phyloP scores from a whole-genome alignment of 2,888 invertebrate species.

The Cryptus armator region DNA sequence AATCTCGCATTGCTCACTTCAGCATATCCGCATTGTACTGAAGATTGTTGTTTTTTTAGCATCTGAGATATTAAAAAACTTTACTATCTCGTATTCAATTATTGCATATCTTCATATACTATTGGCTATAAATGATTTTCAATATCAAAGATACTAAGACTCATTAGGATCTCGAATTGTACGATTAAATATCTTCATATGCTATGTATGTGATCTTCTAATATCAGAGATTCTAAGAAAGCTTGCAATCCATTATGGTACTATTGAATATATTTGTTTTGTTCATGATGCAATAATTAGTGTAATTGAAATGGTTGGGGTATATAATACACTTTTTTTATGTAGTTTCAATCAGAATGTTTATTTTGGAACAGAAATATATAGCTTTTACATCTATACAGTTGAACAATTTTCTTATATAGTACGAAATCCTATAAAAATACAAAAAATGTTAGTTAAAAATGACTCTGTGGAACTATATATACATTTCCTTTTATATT shows the following conservation, averaged over 20 bases:
- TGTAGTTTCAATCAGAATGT: conserved; percentile 7
- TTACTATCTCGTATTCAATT: not conserved
- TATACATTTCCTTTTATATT: conserved; percentile 3
- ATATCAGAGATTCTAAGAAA: not conserved
- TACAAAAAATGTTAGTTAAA: not conserved
- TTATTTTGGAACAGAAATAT: conserved; percentile 5
- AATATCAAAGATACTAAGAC: conserved; percentile 6
- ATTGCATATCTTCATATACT: not conserved
- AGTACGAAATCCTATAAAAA: not conserved
- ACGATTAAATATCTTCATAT: conserved; percentile 3
- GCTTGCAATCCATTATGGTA: not conserved
- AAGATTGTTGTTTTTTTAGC: not conserved
- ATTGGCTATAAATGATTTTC: not conserved
- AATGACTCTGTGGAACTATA: conserved; percentile 15
- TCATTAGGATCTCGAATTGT: not conserved
- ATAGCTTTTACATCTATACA: not conserved
- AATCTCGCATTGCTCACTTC: not conserved
- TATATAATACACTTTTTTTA: not conserved
- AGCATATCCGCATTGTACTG: not conserved
- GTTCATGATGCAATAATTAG: not conserved
- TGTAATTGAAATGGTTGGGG: not conserved
- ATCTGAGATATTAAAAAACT: not conserved
- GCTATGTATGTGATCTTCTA: not conserved
- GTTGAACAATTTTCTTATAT: not conserved
- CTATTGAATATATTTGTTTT: not conserved